These are phyloP conservation scores for Eubucco bourcierii DNA, from an alignment of 2,113 vertebrate genomes.

Conservation along the genomic window DNA sequence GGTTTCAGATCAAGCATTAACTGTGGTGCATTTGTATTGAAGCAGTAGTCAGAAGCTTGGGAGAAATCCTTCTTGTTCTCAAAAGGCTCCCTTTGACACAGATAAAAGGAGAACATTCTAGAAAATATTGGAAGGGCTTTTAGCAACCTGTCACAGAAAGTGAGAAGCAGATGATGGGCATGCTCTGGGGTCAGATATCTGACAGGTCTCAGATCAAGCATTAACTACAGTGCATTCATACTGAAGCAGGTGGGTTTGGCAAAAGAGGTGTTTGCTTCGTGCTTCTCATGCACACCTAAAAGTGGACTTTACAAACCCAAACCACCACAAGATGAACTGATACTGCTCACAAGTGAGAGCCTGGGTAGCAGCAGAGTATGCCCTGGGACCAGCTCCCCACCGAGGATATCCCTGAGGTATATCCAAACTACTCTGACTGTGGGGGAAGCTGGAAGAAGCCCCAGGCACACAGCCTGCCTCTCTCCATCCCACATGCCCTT, in stretches of 20 bases:
- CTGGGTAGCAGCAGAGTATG: not conserved
- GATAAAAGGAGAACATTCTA: not conserved
- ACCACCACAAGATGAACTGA: not conserved
- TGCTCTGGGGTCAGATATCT: not conserved
- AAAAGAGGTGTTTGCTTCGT: not conserved
- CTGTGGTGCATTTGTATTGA: not conserved
- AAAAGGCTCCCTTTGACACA: not conserved
- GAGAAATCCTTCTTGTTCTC: not conserved
- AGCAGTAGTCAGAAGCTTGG: not conserved
- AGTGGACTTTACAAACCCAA: not conserved
- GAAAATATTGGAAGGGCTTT: not conserved
- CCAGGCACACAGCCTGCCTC: not conserved
- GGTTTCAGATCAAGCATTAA: constrained; percentile 23
- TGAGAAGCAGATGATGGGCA: not conserved
- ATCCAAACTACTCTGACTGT: not conserved
- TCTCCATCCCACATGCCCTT: not conserved
- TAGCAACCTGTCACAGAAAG: not conserved
- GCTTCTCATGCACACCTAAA: not conserved
- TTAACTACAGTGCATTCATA: not conserved
- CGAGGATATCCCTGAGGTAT: not conserved
- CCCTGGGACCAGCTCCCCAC: not conserved
- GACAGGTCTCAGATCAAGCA: not conserved
- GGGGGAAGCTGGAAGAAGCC: not conserved
- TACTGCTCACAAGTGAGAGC: not conserved
- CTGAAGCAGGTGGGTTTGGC: not conserved